Evolutionary conservation across 2,888 invertebrate species (phyloP).

Genomic region (Drosophila parthenogenetica): DNA sequence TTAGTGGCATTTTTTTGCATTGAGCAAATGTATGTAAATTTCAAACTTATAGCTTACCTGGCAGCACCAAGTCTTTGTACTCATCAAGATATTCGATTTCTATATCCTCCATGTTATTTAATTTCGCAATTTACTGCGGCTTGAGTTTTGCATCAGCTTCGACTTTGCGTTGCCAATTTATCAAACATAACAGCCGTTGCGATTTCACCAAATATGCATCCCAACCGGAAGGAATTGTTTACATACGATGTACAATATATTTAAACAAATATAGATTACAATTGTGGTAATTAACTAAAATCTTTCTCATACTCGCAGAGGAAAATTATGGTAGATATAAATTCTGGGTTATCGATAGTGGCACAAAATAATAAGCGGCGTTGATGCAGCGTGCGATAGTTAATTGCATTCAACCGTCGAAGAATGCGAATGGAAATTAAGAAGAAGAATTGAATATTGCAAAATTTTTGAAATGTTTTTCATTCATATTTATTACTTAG

Average conservation of each 20-base stretch:
- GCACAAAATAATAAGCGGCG: background rate
- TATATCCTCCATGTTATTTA: conserved; percentile 81
- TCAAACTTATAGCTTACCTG: conserved; percentile 68
- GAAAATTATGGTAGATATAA: conserved; percentile 30
- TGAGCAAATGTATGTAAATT: background rate
- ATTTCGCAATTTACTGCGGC: conserved; percentile 9
- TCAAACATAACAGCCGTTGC: conserved; percentile 12
- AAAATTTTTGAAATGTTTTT: too few species aligned
- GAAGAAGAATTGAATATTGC: too few species aligned
- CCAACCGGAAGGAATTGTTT: background rate
- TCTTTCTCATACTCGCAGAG: conserved; percentile 6
- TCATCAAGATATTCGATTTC: conserved; percentile 84
- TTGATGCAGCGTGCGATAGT: too few species aligned
- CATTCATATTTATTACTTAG: too few species aligned
- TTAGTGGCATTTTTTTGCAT: background rate
- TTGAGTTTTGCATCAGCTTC: conserved; percentile 15
- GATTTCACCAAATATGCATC: conserved; percentile 6
- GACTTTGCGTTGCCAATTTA: conserved; percentile 9
- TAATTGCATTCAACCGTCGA: too few species aligned
- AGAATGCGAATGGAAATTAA: too few species aligned
- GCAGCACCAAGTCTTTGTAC: conserved; percentile 83
- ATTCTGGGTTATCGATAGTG: conserved; percentile 17
- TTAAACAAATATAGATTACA: conserved; percentile 2
- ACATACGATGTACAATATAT: background rate
- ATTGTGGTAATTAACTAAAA: conserved; percentile 14